Percentiles rank a stretch among this genome's conserved stretches.
These are phyloP conservation scores for Eugnorisma glareosa DNA, from an alignment of 2,888 invertebrate genomes.

Conservation along the genomic window DNA sequence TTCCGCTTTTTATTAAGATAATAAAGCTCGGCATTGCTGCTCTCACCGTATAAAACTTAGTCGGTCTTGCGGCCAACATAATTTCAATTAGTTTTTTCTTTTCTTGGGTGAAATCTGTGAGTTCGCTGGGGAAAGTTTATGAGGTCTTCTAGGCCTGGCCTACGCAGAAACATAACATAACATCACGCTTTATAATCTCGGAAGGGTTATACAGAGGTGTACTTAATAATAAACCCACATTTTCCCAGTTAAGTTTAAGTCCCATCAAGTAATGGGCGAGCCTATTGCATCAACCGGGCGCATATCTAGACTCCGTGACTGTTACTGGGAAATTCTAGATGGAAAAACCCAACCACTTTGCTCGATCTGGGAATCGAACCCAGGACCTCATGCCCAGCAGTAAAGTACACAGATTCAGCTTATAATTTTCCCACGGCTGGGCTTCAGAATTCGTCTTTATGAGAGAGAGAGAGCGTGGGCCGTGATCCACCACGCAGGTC, in stretches of 20 bases:
- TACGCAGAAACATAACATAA: not conserved
- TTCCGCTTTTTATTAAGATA: slow-evolving; percentile 77
- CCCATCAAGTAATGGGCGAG: not conserved
- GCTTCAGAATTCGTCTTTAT: not conserved
- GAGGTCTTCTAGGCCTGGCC: slow-evolving; percentile 21
- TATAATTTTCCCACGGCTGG: not conserved
- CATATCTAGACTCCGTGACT: not conserved
- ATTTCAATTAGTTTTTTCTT: slow-evolving; percentile 78
- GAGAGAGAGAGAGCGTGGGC: not conserved
- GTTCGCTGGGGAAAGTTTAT: slow-evolving; percentile 56
- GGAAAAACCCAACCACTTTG: not conserved
- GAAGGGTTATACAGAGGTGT: not conserved
- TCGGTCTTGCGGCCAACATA: slow-evolving; percentile 70
- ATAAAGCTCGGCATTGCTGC: slow-evolving; percentile 76
- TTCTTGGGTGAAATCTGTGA: slow-evolving; percentile 58
- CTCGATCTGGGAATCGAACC: not conserved
- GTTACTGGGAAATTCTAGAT: not conserved
- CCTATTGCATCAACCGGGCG: not conserved
- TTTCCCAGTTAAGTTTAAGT: not conserved
- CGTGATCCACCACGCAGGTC: not conserved
- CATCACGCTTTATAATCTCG: not conserved
- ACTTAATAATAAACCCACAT: not conserved
- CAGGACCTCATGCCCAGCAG: not conserved
- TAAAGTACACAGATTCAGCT: not conserved
- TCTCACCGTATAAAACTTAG: slow-evolving; percentile 70